Evolutionary conservation across 2,113 vertebrate species (phyloP), one percentile per base, ranked within the genome.

Genomic region (Gila orcuttii): DNA sequence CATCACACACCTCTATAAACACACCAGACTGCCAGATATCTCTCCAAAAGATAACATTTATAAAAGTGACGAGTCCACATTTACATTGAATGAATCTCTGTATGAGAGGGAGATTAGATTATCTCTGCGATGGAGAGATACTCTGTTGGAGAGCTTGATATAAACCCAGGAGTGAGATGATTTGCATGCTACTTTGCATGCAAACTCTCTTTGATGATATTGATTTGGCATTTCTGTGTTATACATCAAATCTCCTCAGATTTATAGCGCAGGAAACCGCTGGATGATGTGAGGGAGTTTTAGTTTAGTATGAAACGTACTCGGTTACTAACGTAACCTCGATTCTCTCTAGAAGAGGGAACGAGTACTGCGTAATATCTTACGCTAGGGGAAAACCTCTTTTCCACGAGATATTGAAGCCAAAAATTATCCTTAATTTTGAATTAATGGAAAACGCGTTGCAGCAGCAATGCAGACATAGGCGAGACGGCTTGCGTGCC

Each of bases 181-280:
- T 89, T 87, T 89, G 85, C 82, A 89, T 87, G 50, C 64, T 73
- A 83, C 87, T 89, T 85, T 42, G 66, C 33, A 52, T 69, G 10
- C 59, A 82, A 25, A 79, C 77, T 82, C 83, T 31, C 21, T 76
- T 68, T 73, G 82, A 84, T 84, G 64, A 71, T 66, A 73, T 87
- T 84, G 86, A 87, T 84, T 80, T 84, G 82, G 80, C 82, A 87
- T 84, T 84, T 80, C 28, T 80, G 76, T 74, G 66, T 62, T 73
- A 71, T 19, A 42, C 69, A 80, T 80, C 52, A 84, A 55, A 57
- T 77, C 55, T 77, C 19, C 81, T 33, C 36, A 64, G 76, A 39
- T 60, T 66, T 73, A 73, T 36, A 19, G 79, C 15, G 2, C 71
- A 31, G 69, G 52, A 82, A 83, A 83, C 68, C 15, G n/a, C n/a